Conservation (phyloP, 2,797 vertebrate species). For the Nasua narica region DNA sequence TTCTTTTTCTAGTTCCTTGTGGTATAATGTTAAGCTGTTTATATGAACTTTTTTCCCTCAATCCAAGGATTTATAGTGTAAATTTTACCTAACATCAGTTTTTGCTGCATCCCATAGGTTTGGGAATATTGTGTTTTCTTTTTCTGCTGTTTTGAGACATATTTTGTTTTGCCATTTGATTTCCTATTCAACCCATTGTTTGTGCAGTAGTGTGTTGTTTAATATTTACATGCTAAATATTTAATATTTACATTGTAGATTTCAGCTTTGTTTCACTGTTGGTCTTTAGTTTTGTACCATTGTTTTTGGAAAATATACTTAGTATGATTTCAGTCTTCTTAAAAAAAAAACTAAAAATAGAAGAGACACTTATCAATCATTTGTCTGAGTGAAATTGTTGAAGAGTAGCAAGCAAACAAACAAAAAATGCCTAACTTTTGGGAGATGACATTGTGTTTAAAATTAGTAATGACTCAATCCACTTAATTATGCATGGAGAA, state of each 20-base stretch:
- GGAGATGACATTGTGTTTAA: not conserved
- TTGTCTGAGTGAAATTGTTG: not conserved
- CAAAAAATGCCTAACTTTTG: not conserved
- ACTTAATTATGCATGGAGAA: not conserved
- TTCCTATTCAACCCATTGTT: not conserved
- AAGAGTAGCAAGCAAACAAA: not conserved
- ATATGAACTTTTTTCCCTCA: not conserved
- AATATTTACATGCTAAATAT: not conserved
- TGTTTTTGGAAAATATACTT: not conserved
- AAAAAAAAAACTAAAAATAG: not conserved
- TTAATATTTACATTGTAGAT: not conserved
- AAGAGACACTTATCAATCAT: not conserved
- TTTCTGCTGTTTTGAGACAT: not conserved
- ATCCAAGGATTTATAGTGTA: not conserved
- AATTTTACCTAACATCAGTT: not conserved
- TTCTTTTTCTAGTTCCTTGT: not conserved
- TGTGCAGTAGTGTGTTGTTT: not conserved
- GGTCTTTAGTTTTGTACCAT: not conserved
- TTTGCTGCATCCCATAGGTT: not conserved
- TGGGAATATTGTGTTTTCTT: not conserved
- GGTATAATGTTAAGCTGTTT: not conserved
- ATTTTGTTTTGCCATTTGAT: not conserved
- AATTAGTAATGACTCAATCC: not conserved
- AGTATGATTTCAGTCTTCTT: not conserved
- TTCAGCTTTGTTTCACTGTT: not conserved